A percentile compares a stretch with the other conserved stretches of the same genome.
Evolutionary conservation across 2,797 vertebrate genomes (phyloP).

Genomic region (Pteronotus mesoamericanus): DNA sequence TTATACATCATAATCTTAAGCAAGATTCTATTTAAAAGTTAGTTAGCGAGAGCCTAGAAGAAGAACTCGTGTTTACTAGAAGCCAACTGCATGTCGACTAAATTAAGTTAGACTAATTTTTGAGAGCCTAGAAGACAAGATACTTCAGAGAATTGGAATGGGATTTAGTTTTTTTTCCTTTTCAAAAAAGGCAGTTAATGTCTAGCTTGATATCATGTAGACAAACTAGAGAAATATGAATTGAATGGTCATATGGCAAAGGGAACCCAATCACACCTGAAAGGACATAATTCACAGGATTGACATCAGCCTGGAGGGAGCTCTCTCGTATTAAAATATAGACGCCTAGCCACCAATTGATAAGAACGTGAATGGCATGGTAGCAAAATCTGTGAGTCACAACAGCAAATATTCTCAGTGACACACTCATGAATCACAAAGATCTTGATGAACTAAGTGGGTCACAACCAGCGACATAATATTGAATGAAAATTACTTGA

Average conservation of each 20-base stretch:
- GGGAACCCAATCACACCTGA: conserved; percentile 20
- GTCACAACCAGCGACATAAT: not conserved
- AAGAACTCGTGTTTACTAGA: conserved; percentile 20
- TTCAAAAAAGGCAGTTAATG: not conserved
- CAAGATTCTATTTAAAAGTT: conserved; percentile 42
- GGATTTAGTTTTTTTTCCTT: not conserved
- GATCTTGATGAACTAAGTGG: not conserved
- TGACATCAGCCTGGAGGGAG: not conserved
- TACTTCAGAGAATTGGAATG: conserved; percentile 24
- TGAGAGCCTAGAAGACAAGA: not conserved
- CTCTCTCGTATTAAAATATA: not conserved
- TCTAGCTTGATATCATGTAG: not conserved
- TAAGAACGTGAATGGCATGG: not conserved
- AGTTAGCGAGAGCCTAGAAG: not conserved
- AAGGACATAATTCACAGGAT: not conserved
- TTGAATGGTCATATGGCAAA: conserved; percentile 6
- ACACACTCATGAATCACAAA: not conserved
- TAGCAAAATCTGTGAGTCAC: not conserved
- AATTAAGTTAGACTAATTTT: conserved; percentile 42
- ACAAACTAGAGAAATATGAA: conserved; percentile 15
- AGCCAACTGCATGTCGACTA: not conserved
- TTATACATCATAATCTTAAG: conserved; percentile 6
- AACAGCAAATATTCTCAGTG: not conserved
- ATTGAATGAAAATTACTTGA: not conserved
- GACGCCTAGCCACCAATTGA: not conserved